Percentiles rank a stretch among this genome's conserved stretches.
Conservation (phyloP, 1,140 invertebrate genomes). For the Drosophila obscura region DNA sequence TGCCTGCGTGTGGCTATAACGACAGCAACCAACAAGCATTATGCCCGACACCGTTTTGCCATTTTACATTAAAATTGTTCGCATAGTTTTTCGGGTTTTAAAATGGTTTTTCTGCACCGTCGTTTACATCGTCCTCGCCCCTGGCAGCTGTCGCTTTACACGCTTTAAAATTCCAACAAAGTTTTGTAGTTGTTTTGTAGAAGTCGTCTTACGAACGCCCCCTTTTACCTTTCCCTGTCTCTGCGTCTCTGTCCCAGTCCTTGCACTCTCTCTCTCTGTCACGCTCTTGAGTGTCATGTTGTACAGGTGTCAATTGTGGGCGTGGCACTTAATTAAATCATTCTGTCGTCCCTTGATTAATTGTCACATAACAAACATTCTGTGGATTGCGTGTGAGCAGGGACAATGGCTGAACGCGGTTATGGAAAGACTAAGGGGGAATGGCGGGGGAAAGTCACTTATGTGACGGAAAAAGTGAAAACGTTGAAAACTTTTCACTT, state of each 20-base stretch:
- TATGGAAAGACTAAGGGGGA: too few species aligned
- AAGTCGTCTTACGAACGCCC: constrained; percentile 12
- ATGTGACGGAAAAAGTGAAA: too few species aligned
- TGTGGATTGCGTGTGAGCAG: constrained; percentile 17
- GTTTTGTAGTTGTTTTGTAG: constrained; percentile 35
- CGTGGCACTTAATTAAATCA: constrained; percentile 68
- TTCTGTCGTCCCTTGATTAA: constrained; percentile 50
- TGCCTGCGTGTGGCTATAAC: constrained; percentile 8
- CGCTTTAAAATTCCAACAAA: constrained; percentile 45
- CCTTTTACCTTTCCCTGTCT: neutral
- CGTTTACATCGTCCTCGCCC: constrained; percentile 21
- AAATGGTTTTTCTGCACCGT: constrained; percentile 20
- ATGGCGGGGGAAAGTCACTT: too few species aligned
- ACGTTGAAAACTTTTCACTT: too few species aligned
- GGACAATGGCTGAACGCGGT: neutral
- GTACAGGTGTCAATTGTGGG: constrained; percentile 60
- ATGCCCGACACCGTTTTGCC: constrained; percentile 41
- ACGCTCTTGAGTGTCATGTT: constrained; percentile 26
- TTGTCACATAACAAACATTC: constrained; percentile 19
- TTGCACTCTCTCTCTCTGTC: too few species aligned
- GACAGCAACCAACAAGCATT: constrained; percentile 15
- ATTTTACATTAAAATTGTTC: constrained; percentile 78
- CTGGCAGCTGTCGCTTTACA: constrained; percentile 36
- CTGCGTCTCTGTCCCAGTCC: too few species aligned
- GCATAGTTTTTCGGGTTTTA: constrained; percentile 65